Percentiles rank a stretch among this genome's conserved stretches.
Evolutionary conservation across 1,140 invertebrate species (phyloP).

Genomic region (Leptonema lineaticorne): DNA sequence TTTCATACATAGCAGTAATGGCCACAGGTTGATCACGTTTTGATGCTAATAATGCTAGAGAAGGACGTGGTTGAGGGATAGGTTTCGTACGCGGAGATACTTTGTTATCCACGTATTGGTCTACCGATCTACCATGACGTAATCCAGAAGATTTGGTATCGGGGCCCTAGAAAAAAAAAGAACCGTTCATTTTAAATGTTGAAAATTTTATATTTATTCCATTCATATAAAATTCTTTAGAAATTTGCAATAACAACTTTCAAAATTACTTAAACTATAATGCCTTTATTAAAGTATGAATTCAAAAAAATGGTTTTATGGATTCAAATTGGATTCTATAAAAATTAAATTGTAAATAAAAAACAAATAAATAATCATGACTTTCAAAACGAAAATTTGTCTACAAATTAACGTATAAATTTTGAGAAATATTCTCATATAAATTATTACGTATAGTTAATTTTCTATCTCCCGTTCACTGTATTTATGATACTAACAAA

Average conservation of each 20-base stretch:
- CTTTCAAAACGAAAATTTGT: too few relatives aligned
- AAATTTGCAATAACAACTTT: too few relatives aligned
- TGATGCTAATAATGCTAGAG: conserved; percentile 44
- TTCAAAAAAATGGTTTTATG: too few relatives aligned
- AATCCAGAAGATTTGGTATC: conserved; percentile 58
- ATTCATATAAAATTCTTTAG: too few relatives aligned
- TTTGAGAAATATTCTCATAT: neutral
- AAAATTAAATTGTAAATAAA: too few relatives aligned
- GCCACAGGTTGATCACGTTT: conserved; percentile 65
- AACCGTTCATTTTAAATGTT: conserved; percentile 1
- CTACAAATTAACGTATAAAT: neutral
- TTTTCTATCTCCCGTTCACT: conserved; percentile 9
- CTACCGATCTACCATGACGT: conserved; percentile 69
- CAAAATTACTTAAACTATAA: conserved; percentile 7
- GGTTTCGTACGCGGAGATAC: conserved; percentile 50
- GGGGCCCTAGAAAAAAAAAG: conserved; percentile 51
- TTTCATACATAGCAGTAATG: conserved; percentile 71
- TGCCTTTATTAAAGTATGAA: too few relatives aligned
- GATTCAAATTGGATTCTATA: too few relatives aligned
- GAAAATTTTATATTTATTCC: too few relatives aligned
- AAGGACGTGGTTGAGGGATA: conserved; percentile 51
- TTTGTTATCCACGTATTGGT: conserved; percentile 71
- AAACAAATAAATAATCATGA: too few relatives aligned
- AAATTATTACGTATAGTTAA: neutral
- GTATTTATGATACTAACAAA: neutral